Conservation (phyloP, 2,888 invertebrate species). For the Serripes groenlandicus region DNA sequence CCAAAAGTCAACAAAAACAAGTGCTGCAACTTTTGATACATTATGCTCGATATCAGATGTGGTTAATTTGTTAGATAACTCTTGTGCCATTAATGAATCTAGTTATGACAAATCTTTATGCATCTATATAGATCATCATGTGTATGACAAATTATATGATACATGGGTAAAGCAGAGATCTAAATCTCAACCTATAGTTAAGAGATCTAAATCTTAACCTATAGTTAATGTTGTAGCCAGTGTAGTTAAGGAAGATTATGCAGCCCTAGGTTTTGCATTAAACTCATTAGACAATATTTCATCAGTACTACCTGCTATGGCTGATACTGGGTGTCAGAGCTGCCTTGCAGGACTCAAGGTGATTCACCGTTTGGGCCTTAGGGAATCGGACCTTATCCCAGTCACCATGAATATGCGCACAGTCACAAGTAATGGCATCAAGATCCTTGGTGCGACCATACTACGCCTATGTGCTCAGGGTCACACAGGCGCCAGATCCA, state of each 20-base stretch:
- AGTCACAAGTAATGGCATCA: slow-evolving; percentile 71
- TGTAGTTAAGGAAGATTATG: slow-evolving; percentile 52
- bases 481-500: neutral
- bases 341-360: slow-evolving; percentile 70
- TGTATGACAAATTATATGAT: slow-evolving; percentile 55
- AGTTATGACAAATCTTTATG: neutral
- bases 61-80: neutral
- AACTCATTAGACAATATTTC: neutral
- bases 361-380: slow-evolving; percentile 64
- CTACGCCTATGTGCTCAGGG: slow-evolving; percentile 62
- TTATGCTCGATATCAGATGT: slow-evolving; percentile 38
- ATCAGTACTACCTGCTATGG: neutral
- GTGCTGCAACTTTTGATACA: neutral
- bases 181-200: slow-evolving; percentile 61
- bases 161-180: slow-evolving; percentile 38
- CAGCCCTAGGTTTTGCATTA: slow-evolving; percentile 50
- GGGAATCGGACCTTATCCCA: slow-evolving; percentile 68
- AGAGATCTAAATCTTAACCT: no score
- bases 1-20: no score
- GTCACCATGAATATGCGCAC: slow-evolving; percentile 76
- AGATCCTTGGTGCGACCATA: slow-evolving; percentile 72
- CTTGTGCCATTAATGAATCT: neutral
- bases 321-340: slow-evolving; percentile 68
- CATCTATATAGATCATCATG: slow-evolving; percentile 68
- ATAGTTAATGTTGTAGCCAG: slow-evolving; percentile 38